phyloP scores from a whole-genome alignment of 2,888 invertebrate genomes.

The Lypha dubia region DNA sequence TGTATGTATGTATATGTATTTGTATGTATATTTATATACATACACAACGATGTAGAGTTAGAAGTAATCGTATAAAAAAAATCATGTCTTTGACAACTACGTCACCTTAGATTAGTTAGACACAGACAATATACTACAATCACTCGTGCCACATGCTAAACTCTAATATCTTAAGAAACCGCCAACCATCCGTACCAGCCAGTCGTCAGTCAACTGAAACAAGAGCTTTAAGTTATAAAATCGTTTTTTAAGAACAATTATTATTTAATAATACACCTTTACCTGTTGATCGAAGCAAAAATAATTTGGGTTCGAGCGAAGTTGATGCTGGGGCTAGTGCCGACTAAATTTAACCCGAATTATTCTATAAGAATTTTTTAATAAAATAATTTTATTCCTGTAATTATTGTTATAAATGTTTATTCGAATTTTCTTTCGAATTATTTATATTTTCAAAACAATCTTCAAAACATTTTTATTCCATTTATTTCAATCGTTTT shows the following conservation, averaged over 20 bases:
- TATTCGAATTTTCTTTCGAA: too few species aligned
- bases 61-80: conserved; percentile 43
- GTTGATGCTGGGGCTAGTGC: too few species aligned
- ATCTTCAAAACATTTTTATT: too few species aligned
- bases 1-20: too few species aligned
- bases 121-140: conserved; percentile 66
- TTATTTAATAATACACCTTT: neutral
- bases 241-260: neutral
- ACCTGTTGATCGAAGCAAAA: too few species aligned
- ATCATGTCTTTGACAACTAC: conserved; percentile 72
- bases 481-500: too few species aligned
- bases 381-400: too few species aligned
- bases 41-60: conserved; percentile 29
- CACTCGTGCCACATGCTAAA: conserved; percentile 72
- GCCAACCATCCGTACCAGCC: conserved; percentile 55
- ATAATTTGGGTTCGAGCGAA: too few species aligned
- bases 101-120: conserved; percentile 72
- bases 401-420: too few species aligned
- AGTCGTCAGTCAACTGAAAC: conserved; percentile 30
- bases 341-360: neutral
- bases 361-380: too few species aligned
- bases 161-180: conserved; percentile 64
- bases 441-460: too few species aligned
- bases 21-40: too few species aligned
- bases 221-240: conserved; percentile 34